Evolutionary conservation across 2,113 vertebrate species (phyloP), one percentile per base, ranked within the genome.

Genomic region (Ictalurus punctatus): DNA sequence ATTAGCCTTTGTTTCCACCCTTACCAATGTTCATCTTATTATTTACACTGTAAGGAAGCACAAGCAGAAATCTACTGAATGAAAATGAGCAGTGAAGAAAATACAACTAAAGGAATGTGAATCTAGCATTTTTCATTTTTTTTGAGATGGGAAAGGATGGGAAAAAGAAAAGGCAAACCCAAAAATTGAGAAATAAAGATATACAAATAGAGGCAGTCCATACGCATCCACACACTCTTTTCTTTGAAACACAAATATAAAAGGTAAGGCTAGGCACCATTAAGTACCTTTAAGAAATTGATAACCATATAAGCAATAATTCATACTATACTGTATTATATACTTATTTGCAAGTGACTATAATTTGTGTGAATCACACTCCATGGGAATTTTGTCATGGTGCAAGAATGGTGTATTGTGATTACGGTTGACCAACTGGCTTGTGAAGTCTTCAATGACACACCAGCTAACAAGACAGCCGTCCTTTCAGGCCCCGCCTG

Each of bases 11-110:
- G 30, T 30, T 34, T 34, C 58, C 1, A 58, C 52, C 8, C 9
- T 6, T 9, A 58, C n/a, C 17, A 10, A 5, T 30, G 17, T 14
- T 19, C 12, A 54, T 1, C 6, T n/a, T 54, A n/a, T n/a, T 27
- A 7, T 17, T n/a, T 54, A 27, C 25, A 27, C 25, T 34, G 0
- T 16, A 17, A 98, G 95, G 96, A 96, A 97, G 99, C 97, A 98
- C 98, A 99, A 96, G 92, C 69, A 95, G 96, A 97, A 96, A 95
- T 97, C 97, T 96, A 98, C 97, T 96, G 97, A 96, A 96, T 97
- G 95, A 96, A 98, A 98, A 98, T 96, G 97, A 97, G 96, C 97
- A 97, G 97, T 97, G 97, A 97, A 97, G 94, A 98, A 97, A 97
- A 97, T 96, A 93, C 94, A 96, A 98, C 97, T 98, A 98, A 99